Evolutionary conservation across 2,797 vertebrate genomes (phyloP).

Genomic region (Nyctalus aviator): DNA sequence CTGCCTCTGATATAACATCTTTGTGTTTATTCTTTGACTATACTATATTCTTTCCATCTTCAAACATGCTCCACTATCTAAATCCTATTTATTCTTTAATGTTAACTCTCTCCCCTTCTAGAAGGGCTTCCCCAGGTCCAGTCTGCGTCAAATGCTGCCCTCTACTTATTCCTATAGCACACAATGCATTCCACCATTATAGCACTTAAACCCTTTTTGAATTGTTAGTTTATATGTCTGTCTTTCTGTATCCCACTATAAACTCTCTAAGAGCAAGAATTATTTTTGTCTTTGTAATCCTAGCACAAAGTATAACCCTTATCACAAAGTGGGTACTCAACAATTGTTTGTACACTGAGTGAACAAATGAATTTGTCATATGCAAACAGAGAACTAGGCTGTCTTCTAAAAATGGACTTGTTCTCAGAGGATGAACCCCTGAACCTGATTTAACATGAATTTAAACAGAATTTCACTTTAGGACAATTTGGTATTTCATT

Average conservation of each 20-base stretch:
- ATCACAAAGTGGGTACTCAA: background rate
- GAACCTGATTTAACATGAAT: background rate
- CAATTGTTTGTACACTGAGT: background rate
- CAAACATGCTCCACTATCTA: background rate
- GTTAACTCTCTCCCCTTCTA: background rate
- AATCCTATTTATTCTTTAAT: background rate
- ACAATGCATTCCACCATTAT: background rate
- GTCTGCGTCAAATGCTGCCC: background rate
- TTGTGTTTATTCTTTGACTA: background rate
- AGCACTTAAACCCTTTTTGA: background rate
- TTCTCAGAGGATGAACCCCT: background rate
- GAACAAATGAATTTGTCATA: background rate
- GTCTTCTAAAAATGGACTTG: background rate
- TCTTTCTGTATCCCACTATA: background rate
- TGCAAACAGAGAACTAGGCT: slow-evolving; percentile 12
- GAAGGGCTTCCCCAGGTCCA: background rate
- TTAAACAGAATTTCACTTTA: slow-evolving; percentile 34
- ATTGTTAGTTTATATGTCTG: background rate
- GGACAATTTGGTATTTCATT: background rate
- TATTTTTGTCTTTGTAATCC: slow-evolving; percentile 13
- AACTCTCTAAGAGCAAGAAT: background rate
- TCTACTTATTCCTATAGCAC: background rate
- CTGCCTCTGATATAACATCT: background rate
- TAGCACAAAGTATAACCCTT: background rate
- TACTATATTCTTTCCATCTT: background rate